Evolutionary conservation across 2,113 vertebrate species (phyloP).

Genomic region (Bostrychus sinensis): DNA sequence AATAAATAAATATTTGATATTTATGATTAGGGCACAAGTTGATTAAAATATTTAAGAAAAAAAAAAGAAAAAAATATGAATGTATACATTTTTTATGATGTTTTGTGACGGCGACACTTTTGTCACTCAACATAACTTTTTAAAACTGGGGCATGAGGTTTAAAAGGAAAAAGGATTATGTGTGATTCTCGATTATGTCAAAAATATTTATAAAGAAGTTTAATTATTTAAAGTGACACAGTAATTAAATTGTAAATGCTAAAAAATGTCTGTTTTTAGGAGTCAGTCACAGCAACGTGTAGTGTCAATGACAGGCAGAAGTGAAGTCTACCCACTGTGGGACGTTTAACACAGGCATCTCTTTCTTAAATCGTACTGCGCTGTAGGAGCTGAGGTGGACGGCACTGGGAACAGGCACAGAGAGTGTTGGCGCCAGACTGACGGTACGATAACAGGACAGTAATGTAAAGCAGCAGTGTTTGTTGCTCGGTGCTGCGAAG

Average conservation of each 20-base stretch:
- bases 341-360: conserved; percentile 7
- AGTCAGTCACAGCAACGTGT: conserved; percentile 28
- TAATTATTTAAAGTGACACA: conserved; percentile 29
- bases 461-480: conserved; percentile 4
- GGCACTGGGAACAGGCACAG: conserved; percentile 30
- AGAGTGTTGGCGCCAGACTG: conserved; percentile 30
- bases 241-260: conserved; percentile 36
- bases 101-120: too few relatives aligned
- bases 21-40: too few relatives aligned
- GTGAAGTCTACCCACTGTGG: conserved; percentile 6
- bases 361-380: conserved; percentile 16
- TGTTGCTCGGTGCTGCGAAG: conserved; percentile 41
- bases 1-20: too few relatives aligned
- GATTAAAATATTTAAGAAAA: too few relatives aligned
- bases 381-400: conserved; percentile 21
- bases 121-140: too few relatives aligned
- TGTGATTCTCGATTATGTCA: not conserved
- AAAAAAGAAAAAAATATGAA: too few relatives aligned
- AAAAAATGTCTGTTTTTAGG: conserved; percentile 5
- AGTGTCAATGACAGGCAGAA: conserved; percentile 44
- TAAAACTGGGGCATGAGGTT: too few relatives aligned
- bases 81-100: too few relatives aligned
- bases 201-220: not conserved
- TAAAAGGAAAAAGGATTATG: too few relatives aligned
- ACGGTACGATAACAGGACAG: conserved; percentile 28